Evolutionary conservation across 2,797 vertebrate genomes (phyloP).

Genomic region (Takifugu rubripes): DNA sequence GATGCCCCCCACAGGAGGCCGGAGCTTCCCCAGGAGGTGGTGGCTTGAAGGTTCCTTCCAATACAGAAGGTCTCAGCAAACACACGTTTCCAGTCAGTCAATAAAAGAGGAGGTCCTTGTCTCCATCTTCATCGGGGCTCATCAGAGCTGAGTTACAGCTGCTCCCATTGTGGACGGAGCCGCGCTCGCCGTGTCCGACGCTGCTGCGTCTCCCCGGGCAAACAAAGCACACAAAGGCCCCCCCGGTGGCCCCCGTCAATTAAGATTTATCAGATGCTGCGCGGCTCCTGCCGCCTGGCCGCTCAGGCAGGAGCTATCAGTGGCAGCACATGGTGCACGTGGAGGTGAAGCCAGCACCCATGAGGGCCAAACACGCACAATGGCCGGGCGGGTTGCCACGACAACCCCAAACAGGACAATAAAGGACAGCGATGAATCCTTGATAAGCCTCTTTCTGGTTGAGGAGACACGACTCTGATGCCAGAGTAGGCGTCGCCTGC

Average conservation of each 20-base stretch:
- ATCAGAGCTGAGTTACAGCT: conserved; percentile 71
- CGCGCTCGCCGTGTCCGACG: conserved; percentile 65
- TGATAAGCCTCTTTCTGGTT: conserved; percentile 51
- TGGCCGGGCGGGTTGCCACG: conserved; percentile 63
- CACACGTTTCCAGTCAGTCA: background rate
- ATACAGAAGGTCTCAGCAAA: conserved; percentile 1
- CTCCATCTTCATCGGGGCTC: conserved; percentile 39
- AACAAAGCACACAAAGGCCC: conserved; percentile 70
- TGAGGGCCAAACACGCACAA: conserved; percentile 55
- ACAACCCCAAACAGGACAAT: conserved; percentile 68
- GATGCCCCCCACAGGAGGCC: conserved; percentile 18
- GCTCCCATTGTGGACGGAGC: conserved; percentile 78
- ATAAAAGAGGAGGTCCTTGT: conserved; percentile 25
- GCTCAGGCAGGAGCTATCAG: conserved; percentile 67
- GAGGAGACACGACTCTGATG: background rate
- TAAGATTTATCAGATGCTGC: conserved; percentile 77
- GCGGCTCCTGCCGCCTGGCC: conserved; percentile 59
- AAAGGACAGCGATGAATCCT: conserved; percentile 67
- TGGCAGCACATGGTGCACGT: conserved; percentile 74
- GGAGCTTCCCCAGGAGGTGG: conserved; percentile 9
- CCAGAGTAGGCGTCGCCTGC: background rate
- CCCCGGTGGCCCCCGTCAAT: conserved; percentile 66
- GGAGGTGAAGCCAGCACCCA: conserved; percentile 56
- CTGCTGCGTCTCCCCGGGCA: conserved; percentile 49
- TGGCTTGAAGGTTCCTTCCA: conserved; percentile 5